Evolutionary conservation across 2,797 vertebrate genomes (phyloP), one percentile per base, ranked within the genome.

Genomic region (Myotis myotis): DNA sequence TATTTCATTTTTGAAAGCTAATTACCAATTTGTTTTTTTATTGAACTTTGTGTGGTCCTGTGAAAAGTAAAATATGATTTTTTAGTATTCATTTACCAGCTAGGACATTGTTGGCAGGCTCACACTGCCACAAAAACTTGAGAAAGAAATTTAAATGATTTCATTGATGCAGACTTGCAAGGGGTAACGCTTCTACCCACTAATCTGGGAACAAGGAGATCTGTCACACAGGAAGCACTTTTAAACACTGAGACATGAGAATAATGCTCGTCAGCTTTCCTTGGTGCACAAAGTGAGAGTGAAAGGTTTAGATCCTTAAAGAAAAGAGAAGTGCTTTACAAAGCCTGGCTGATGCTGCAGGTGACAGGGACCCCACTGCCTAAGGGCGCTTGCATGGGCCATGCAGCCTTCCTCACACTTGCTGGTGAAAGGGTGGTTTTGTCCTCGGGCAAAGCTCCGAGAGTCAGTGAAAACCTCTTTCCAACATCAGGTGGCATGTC

Each of bases 341-440:
- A 97, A 98, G 97, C 91, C 93, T 86, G 95, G 97, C 87, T 94
- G 96, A 97, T 96, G 86, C 89, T 71, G 76, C 91, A 96, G 98
- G 98, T 98, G 98, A 98, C 98, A 98, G 96, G 96, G 96, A 97
- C 89, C 97, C 97, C 78, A 82, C 95, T 86, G 98, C 98, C 98
- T 89, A 92, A 95, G 96, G 98, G 98, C 95, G 96, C 89, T 20
- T 97, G 96, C 93, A 88, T 74, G 96, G 97, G 93, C 96, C 95
- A 81, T 96, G 78, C 87, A 0, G 0, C 7, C 96, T 97, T 87
- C 68, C 90, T 96, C 87, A 96, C 80, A 96, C 76, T 49, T 41
- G 25, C 95, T 97, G 80, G 96, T 97, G 96, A 97, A 97, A 97
- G 93, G 72, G 95, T 96, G 96, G 84, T 98, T 98, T 97, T 98